Base-by-base conservation (phyloP, 2,797 vertebrate species). In the Atherinosoma microstoma region DNA sequence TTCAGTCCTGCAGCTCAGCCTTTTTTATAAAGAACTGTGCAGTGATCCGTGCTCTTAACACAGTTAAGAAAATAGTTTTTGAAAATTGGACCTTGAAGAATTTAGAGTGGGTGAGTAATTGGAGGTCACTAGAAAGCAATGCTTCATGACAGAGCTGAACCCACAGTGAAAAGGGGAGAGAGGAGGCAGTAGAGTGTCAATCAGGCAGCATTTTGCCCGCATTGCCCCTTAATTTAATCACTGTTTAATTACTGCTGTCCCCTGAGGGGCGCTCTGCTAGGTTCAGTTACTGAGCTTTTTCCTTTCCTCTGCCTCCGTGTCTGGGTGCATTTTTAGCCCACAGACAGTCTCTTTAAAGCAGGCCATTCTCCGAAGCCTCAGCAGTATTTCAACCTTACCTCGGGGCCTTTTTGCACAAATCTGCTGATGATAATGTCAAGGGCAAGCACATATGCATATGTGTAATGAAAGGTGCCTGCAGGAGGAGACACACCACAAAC, bases 181-280 rank as follows among this genome's bases (percentile, higher is more conserved):
- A 81, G 85, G 76, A 89, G 80, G 79, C 78, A 79, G 84, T 79
- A 62, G 80, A 70, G 88, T 93, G 93, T 93, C 93, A 94, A 91
- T 94, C 93, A 94, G 89, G 79, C 87, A 63, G 88, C 67, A 59
- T 91, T 94, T 93, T 91, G 79, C 91, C 92, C 87, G 73, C 90
- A 85, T 94, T 89, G 92, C 90, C 87, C 91, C 91, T 94, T 94
- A 94, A 94, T 95, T 95, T 94, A 95, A 94, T 94, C 93, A 94
- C 93, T 94, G 91, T 93, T 95, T 95, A 94, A 95, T 94, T 94
- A 94, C 91, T 93, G 85, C 79, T 86, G 88, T 94, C 90, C 92
- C 93, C 76, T 36, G 90, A 87, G 94, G 92, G 86, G 66, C 36
- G 84, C 91, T 93, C 89, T 82, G 89, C 80, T 87, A 88, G 87